Evolutionary conservation across 2,888 invertebrate species (phyloP).

Genomic region (Tigriopus californicus): DNA sequence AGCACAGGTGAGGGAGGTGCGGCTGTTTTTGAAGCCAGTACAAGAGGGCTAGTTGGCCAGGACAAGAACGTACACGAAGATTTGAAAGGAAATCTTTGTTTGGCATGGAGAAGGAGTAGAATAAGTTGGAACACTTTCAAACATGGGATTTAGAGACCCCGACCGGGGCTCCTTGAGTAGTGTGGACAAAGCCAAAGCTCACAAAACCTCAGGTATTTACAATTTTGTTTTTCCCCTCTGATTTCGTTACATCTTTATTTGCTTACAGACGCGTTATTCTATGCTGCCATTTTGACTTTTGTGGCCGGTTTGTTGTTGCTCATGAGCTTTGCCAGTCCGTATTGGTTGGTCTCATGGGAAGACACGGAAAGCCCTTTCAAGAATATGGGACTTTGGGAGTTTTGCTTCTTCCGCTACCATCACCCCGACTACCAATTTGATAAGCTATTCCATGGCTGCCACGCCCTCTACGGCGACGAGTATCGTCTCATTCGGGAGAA

Average conservation of each 20-base stretch:
- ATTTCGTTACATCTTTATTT: too few species aligned
- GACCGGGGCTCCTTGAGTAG: not conserved
- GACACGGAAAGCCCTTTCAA: conserved; percentile 60
- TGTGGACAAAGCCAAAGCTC: not conserved
- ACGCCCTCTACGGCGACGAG: conserved; percentile 76
- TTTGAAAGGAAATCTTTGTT: too few species aligned
- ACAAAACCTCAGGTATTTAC: not conserved
- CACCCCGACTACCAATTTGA: conserved; percentile 75
- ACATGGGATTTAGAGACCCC: too few species aligned
- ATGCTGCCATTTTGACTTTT: conserved; percentile 56
- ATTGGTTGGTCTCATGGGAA: conserved; percentile 76
- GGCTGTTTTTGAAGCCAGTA: too few species aligned
- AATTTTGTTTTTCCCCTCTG: too few species aligned
- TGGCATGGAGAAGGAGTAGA: too few species aligned
- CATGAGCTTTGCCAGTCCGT: conserved; percentile 65
- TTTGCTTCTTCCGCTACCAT: conserved; percentile 68
- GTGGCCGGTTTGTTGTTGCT: conserved; percentile 53
- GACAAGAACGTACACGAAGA: too few species aligned
- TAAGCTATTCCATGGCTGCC: conserved; percentile 72
- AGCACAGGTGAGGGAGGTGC: too few species aligned
- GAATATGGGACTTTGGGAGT: conserved; percentile 89
- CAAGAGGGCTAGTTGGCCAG: too few species aligned
- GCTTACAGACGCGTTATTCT: conserved; percentile 55
- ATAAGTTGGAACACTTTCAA: too few species aligned
- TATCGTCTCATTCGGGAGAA: conserved; percentile 77